These are phyloP conservation scores for Penelope pileata DNA, from an alignment of 2,113 vertebrate species.

Conservation along the genomic window DNA sequence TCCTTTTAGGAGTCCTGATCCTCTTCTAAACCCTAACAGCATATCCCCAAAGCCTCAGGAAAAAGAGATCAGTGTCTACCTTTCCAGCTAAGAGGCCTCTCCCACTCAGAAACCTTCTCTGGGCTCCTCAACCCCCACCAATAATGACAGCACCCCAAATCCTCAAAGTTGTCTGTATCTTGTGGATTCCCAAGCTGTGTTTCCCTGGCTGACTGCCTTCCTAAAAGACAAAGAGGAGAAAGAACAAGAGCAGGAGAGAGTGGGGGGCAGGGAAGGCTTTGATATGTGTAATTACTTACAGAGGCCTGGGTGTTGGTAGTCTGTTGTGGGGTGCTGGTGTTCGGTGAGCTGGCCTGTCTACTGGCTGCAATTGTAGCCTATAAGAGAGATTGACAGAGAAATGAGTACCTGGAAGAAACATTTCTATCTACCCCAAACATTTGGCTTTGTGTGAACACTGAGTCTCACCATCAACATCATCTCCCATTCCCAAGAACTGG, in stretches of 20 bases:
- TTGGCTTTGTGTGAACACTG: background rate
- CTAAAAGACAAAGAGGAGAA: background rate
- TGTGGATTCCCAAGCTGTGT: background rate
- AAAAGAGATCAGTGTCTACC: background rate
- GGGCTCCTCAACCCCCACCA: background rate
- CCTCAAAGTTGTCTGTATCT: background rate
- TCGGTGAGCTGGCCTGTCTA: slow-evolving; percentile 91
- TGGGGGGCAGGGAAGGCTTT: fast-evolving
- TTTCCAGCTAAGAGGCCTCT: background rate
- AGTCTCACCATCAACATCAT: background rate
- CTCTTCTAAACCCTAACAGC: background rate
- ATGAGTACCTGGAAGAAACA: background rate
- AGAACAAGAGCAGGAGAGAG: background rate
- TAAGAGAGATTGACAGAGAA: background rate
- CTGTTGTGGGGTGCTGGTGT: slow-evolving; percentile 86
- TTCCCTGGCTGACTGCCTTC: background rate
- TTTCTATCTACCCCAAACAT: background rate
- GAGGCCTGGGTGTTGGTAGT: slow-evolving; percentile 86
- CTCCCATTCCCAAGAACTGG: background rate
- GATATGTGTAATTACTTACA: slow-evolving; percentile 57
- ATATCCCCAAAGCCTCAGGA: background rate
- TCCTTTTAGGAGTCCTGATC: background rate
- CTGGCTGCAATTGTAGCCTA: slow-evolving; percentile 96
- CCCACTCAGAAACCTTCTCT: background rate
- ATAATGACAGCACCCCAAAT: background rate